Percentiles rank a stretch among this genome's conserved stretches.
These are phyloP conservation scores for Cheilosia vulpina DNA, from an alignment of 2,888 invertebrate species.

Conservation along the genomic window DNA sequence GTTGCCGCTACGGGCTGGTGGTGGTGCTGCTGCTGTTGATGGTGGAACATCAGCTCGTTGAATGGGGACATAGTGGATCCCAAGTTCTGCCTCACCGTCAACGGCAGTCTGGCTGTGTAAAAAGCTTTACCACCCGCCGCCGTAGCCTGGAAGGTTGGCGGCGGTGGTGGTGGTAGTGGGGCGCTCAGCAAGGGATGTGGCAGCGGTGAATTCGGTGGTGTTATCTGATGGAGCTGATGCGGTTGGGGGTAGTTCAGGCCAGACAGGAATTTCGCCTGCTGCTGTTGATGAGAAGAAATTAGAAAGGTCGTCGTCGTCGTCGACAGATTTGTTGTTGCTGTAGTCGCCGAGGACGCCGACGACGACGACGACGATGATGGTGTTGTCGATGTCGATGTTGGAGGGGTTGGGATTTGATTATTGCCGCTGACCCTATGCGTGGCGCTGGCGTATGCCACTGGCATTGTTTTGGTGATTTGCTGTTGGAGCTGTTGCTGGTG, in stretches of 20 bases:
- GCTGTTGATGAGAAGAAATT: constrained; percentile 73
- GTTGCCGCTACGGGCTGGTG: constrained; percentile 34
- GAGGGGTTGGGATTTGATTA: constrained; percentile 73
- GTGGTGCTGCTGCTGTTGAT: constrained; percentile 61
- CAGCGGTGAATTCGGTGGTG: constrained; percentile 72
- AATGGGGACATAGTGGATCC: constrained; percentile 71
- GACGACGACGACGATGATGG: constrained; percentile 40
- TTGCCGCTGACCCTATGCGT: constrained; percentile 54
- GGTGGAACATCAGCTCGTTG: constrained; percentile 72
- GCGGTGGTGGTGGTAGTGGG: constrained; percentile 53
- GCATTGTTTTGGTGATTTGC: constrained; percentile 63
- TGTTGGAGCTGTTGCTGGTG: constrained; percentile 59
- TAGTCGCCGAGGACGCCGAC: constrained; percentile 11
- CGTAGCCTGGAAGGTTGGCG: constrained; percentile 34
- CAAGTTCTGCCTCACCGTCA: constrained; percentile 61
- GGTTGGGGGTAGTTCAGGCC: constrained; percentile 61
- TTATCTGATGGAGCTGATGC: constrained; percentile 66
- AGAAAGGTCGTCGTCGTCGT: constrained; percentile 73
- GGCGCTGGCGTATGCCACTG: constrained; percentile 54
- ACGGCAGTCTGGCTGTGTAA: constrained; percentile 55
- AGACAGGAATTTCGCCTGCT: constrained; percentile 72
- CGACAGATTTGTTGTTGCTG: constrained; percentile 70
- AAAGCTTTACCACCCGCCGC: constrained; percentile 52
- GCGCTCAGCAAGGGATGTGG: constrained; percentile 59
- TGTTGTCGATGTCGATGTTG: constrained; percentile 65